A percentile compares a stretch with the other conserved stretches of the same genome.
These are phyloP conservation scores for Aleiodes testaceus DNA, from an alignment of 2,888 invertebrate species.

Conservation along the genomic window DNA sequence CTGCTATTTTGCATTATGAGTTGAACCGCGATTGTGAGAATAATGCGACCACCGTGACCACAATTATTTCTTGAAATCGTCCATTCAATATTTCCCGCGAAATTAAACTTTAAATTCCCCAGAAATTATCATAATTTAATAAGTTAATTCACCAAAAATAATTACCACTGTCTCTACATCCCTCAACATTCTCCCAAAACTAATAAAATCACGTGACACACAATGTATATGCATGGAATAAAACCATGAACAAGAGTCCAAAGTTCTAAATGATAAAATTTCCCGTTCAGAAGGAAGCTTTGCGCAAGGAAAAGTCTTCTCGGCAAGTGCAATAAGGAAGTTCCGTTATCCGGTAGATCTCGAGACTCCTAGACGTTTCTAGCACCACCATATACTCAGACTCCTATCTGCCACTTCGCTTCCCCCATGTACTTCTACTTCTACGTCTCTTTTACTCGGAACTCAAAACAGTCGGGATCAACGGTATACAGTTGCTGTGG, in stretches of 20 bases:
- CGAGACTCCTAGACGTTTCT: constrained; percentile 29
- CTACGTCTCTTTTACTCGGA: constrained; percentile 27
- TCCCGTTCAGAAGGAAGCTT: constrained; percentile 11
- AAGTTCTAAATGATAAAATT: constrained; percentile 31
- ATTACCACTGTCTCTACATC: not conserved
- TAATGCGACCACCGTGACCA: constrained; percentile 15
- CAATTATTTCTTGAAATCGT: constrained; percentile 23
- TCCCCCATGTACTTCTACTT: constrained; percentile 14
- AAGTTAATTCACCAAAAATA: not conserved
- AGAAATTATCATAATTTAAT: not conserved
- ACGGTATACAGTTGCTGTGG: constrained; percentile 20
- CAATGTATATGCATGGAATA: not conserved
- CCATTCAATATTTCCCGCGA: not conserved
- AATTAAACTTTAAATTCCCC: not conserved
- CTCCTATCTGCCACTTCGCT: constrained; percentile 9
- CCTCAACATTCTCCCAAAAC: not conserved
- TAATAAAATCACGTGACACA: not conserved
- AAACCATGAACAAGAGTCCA: constrained; percentile 1
- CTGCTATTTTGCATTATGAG: constrained; percentile 29
- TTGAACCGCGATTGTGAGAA: constrained; percentile 15
- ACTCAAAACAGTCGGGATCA: constrained; percentile 37
- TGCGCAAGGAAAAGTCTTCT: constrained; percentile 20
- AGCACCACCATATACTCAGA: constrained; percentile 17
- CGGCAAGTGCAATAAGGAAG: constrained; percentile 43
- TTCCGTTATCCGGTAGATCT: constrained; percentile 41